Evolutionary conservation across 2,888 invertebrate species (phyloP).

Genomic region (Aradus depressus): DNA sequence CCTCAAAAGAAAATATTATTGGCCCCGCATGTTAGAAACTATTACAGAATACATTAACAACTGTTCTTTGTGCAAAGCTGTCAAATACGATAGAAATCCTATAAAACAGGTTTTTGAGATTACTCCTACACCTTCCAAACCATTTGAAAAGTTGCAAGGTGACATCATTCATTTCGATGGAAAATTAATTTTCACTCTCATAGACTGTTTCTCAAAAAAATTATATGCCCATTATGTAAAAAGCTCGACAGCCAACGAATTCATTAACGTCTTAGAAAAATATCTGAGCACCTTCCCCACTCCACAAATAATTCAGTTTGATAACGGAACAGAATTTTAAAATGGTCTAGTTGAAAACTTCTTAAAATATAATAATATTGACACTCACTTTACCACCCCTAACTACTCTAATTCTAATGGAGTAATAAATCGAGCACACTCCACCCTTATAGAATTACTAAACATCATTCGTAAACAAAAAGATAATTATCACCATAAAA

Average conservation of each 20-base stretch:
- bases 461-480: background rate
- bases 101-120: too few species aligned
- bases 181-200: background rate
- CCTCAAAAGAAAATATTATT: constrained; percentile 8
- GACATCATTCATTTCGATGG: too few species aligned
- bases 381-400: background rate
- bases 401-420: constrained; percentile 5
- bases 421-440: constrained; percentile 1
- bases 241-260: constrained; percentile 6
- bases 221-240: background rate
- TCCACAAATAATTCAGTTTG: constrained; percentile 4
- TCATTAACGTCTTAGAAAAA: constrained; percentile 8
- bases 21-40: constrained; percentile 5
- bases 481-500: too few species aligned
- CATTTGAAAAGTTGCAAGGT: too few species aligned
- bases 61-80: constrained; percentile 3
- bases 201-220: too few species aligned
- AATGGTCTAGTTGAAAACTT: constrained; percentile 12
- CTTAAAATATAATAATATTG: constrained; percentile 9
- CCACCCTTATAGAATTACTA: background rate
- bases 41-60: constrained; percentile 5
- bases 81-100: constrained; percentile 9
- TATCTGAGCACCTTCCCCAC: constrained; percentile 1
- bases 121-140: too few species aligned
- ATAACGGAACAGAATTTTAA: constrained; percentile 15